A percentile compares a stretch with the other conserved stretches of the same genome.
phyloP scores from a whole-genome alignment of 2,888 invertebrate species.

The Quadriops clusia region DNA sequence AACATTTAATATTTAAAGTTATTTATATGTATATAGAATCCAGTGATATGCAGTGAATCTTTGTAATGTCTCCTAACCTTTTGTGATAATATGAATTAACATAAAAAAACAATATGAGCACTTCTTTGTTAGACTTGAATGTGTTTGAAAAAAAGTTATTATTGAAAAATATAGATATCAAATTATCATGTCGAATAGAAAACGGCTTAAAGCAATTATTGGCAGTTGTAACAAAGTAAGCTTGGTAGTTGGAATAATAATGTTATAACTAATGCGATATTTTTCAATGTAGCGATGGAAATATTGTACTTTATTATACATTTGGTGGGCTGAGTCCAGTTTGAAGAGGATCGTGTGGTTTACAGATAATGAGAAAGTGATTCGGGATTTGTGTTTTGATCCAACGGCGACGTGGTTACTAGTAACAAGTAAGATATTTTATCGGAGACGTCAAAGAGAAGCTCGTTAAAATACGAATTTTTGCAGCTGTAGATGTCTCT shows the following conservation, averaged over 20 bases:
- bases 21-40: too few species aligned
- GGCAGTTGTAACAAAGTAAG: conserved; percentile 30
- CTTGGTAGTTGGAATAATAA: conserved; percentile 3
- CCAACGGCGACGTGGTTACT: conserved; percentile 69
- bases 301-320: conserved; percentile 33
- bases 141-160: conserved; percentile 33
- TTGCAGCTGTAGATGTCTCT: conserved; percentile 45
- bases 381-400: conserved; percentile 71
- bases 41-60: too few species aligned
- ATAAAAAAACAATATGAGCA: too few species aligned
- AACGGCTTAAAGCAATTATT: conserved; percentile 35
- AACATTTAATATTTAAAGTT: too few species aligned
- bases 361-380: conserved; percentile 32
- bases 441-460: background rate
- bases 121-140: too few species aligned
- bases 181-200: conserved; percentile 32
- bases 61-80: too few species aligned
- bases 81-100: too few species aligned
- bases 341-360: conserved; percentile 35
- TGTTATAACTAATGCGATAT: conserved; percentile 2
- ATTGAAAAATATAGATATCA: conserved; percentile 32
- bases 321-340: conserved; percentile 34
- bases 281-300: conserved; percentile 26
- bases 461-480: too few species aligned
- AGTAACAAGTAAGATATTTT: conserved; percentile 42